Conservation (phyloP, 2,113 vertebrate species). For the Loxodonta africana region DNA sequence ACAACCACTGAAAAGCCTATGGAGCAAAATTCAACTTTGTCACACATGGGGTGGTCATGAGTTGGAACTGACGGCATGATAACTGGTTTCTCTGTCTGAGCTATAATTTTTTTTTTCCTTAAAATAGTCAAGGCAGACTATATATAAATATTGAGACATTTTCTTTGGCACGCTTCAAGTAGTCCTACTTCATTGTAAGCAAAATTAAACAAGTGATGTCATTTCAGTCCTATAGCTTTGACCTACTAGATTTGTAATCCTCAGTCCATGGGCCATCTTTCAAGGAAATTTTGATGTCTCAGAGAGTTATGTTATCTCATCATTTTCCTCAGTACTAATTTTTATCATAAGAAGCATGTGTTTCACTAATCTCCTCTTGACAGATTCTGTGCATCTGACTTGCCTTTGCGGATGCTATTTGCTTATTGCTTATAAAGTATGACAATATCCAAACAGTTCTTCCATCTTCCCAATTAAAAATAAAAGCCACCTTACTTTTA, state of each 20-base stretch:
- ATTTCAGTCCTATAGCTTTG: background rate
- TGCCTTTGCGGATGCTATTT: background rate
- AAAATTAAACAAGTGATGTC: background rate
- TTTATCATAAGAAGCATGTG: constrained; percentile 53
- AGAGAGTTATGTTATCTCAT: constrained; percentile 15
- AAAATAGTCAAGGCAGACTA: background rate
- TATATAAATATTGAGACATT: background rate
- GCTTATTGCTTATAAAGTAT: constrained; percentile 40
- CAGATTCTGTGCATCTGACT: constrained; percentile 35
- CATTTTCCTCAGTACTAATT: background rate
- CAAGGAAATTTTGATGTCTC: background rate
- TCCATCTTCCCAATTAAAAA: constrained; percentile 60
- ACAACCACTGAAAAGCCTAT: background rate
- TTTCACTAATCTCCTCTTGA: constrained; percentile 57
- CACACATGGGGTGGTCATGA: background rate
- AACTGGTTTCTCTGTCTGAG: background rate
- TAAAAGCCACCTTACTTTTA: constrained; percentile 41
- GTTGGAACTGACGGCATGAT: background rate
- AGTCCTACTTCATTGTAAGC: background rate
- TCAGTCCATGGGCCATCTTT: background rate
- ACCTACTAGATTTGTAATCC: background rate
- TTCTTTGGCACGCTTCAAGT: background rate
- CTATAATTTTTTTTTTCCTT: background rate
- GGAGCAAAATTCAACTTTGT: background rate
- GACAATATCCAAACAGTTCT: background rate